phyloP scores from a whole-genome alignment of 2,113 vertebrate species.

The Bostrychus sinensis region DNA sequence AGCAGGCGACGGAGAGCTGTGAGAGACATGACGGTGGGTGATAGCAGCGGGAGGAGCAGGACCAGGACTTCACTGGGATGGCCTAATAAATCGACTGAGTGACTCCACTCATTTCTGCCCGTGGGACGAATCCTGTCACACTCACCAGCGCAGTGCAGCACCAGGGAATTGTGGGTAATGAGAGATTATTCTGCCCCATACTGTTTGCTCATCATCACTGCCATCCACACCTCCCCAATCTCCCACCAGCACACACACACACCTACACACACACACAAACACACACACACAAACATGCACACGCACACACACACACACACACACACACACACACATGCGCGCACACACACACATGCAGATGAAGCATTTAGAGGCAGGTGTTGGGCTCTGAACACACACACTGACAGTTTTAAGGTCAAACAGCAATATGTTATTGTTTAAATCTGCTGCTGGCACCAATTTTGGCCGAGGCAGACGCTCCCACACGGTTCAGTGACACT shows the following conservation, averaged over 20 bases:
- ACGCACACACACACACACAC: slow-evolving; percentile 34
- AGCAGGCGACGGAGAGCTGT: slow-evolving; percentile 36
- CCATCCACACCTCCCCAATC: slow-evolving; percentile 28
- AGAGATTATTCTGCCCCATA: slow-evolving; percentile 79
- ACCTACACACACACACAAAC: slow-evolving; percentile 7
- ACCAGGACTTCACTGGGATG: slow-evolving; percentile 44
- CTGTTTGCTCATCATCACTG: slow-evolving; percentile 71
- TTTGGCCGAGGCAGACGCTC: slow-evolving; percentile 42
- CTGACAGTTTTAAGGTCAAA: slow-evolving; percentile 60
- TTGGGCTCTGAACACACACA: slow-evolving; percentile 5
- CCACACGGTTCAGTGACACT: slow-evolving; percentile 52
- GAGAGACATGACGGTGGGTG: slow-evolving; percentile 28
- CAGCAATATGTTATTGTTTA: slow-evolving; percentile 58
- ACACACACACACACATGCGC: slow-evolving; percentile 17
- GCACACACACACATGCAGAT: slow-evolving; percentile 13
- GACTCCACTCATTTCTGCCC: slow-evolving; percentile 74
- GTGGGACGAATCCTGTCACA: slow-evolving; percentile 71
- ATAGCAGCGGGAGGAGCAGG: slow-evolving; percentile 50
- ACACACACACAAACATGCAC: slow-evolving; percentile 21
- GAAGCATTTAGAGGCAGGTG: not conserved
- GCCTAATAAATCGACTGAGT: slow-evolving; percentile 82
- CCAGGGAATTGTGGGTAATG: slow-evolving; percentile 76
- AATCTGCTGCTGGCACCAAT: slow-evolving; percentile 68
- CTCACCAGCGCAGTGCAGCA: slow-evolving; percentile 57
- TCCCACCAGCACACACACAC: slow-evolving; percentile 25